Percentiles rank a stretch among this genome's conserved stretches.
phyloP scores from a whole-genome alignment of 2,888 invertebrate species.

The Deilephila elpenor region DNA sequence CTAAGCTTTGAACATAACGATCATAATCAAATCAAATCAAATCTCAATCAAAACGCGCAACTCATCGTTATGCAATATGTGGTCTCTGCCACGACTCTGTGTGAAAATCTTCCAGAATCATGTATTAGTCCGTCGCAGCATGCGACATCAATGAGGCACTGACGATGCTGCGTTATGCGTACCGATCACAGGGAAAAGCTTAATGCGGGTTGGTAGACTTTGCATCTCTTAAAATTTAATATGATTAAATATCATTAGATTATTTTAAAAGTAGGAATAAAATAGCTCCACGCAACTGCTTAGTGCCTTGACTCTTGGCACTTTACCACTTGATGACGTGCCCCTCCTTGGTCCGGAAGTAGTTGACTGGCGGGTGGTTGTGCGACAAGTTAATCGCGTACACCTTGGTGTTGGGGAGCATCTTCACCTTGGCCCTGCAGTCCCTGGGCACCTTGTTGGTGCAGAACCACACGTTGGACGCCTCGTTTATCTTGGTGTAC shows the following conservation, averaged over 20 bases:
- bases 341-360: conserved; percentile 9
- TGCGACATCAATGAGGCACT: too few relatives aligned
- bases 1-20: too few relatives aligned
- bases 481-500: conserved; percentile 30
- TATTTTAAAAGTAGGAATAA: not conserved
- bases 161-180: too few relatives aligned
- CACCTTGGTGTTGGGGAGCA: not conserved
- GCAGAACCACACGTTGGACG: conserved; percentile 36
- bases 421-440: conserved; percentile 7
- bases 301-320: not conserved
- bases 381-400: conserved; percentile 23
- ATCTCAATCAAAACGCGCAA: too few relatives aligned
- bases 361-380: conserved; percentile 32
- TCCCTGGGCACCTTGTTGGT: conserved; percentile 22
- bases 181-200: too few relatives aligned
- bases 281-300: not conserved
- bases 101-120: too few relatives aligned
- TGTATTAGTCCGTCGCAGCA: too few relatives aligned
- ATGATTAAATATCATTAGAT: not conserved
- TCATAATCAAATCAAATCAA: too few relatives aligned
- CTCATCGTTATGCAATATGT: too few relatives aligned
- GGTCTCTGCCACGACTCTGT: too few relatives aligned
- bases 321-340: conserved; percentile 18
- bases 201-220: too few relatives aligned
- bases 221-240: too few relatives aligned